A percentile compares a stretch with the other conserved stretches of the same genome.
These are phyloP conservation scores for Micrastur ruficollis DNA, from an alignment of 2,797 vertebrate species.

Conservation along the genomic window DNA sequence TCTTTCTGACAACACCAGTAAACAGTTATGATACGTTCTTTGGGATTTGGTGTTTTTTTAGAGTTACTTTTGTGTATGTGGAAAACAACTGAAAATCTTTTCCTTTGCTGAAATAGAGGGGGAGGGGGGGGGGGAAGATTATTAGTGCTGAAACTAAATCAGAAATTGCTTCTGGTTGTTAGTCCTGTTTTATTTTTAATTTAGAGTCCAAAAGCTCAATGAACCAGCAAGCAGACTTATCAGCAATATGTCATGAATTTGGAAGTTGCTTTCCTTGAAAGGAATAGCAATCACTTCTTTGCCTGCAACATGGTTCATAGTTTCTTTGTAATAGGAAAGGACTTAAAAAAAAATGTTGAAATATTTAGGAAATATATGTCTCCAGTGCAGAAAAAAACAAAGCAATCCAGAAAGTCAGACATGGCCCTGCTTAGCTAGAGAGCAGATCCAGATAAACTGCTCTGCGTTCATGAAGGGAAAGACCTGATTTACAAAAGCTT, in stretches of 20 bases:
- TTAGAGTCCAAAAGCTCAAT: background rate
- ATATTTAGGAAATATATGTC: background rate
- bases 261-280: background rate
- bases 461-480: background rate
- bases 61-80: background rate
- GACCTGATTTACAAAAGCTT: background rate
- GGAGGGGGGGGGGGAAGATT: background rate
- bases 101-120: background rate
- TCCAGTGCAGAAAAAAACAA: background rate
- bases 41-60: background rate
- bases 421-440: background rate
- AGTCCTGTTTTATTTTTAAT: background rate
- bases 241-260: background rate
- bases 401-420: background rate
- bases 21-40: background rate
- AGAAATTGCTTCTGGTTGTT: background rate
- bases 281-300: background rate
- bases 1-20: background rate
- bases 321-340: background rate
- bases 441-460: background rate
- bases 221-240: background rate
- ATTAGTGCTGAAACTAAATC: background rate
- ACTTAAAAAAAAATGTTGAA: background rate
- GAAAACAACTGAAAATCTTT: background rate
- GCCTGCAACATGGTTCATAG: background rate